A percentile compares a stretch with the other conserved stretches of the same genome.
Conservation (phyloP, 2,113 vertebrate genomes). For the Tauraco erythrolophus region DNA sequence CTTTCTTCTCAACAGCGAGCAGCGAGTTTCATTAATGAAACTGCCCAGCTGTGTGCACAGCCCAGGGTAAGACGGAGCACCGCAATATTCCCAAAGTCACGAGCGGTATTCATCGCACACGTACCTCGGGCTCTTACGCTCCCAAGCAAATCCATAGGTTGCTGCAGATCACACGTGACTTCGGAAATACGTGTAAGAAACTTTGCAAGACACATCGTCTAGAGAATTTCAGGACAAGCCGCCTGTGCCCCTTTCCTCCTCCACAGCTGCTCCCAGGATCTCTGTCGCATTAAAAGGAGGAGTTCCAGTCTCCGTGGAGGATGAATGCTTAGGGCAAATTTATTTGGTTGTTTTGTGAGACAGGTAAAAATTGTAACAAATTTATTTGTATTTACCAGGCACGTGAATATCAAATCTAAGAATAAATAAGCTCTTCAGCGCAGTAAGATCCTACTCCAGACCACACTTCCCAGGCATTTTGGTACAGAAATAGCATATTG, state of each 20-base stretch:
- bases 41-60: neutral
- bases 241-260: neutral
- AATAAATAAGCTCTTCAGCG: neutral
- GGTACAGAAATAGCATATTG: neutral
- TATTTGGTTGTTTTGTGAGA: no score
- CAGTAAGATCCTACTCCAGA: neutral
- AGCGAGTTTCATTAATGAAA: neutral
- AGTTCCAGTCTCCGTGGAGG: neutral
- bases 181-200: neutral
- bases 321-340: neutral
- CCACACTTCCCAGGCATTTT: neutral
- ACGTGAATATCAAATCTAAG: neutral
- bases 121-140: neutral
- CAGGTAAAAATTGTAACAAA: no score
- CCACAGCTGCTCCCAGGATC: neutral
- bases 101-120: rapidly evolving
- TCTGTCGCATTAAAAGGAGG: neutral
- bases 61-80: neutral
- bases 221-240: neutral
- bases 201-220: neutral
- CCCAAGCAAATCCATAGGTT: neutral
- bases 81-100: neutral
- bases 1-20: neutral
- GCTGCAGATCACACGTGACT: rapidly evolving
- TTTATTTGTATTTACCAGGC: neutral